These are phyloP conservation scores for Branchipolynoe longqiensis DNA, from an alignment of 2,888 invertebrate genomes.

Conservation along the genomic window DNA sequence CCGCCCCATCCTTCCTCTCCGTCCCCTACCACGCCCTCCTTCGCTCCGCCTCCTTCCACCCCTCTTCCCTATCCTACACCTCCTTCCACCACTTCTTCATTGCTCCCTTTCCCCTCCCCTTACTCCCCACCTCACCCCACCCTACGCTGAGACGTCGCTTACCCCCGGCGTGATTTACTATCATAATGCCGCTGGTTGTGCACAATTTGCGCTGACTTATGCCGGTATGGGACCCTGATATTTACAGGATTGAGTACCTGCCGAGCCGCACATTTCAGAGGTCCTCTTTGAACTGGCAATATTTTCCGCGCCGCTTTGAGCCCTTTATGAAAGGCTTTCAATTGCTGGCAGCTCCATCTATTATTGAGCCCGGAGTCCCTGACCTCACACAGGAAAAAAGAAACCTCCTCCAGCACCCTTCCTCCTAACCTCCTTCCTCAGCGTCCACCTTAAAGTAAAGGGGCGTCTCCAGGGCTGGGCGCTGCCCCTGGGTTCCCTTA, in stretches of 20 bases:
- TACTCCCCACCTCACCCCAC: too few species aligned
- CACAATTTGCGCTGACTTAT: slow-evolving; percentile 32
- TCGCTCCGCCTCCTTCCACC: too few species aligned
- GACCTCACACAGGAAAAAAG: not conserved
- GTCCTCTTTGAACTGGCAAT: slow-evolving; percentile 33
- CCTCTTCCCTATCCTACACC: too few species aligned
- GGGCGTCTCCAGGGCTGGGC: not conserved
- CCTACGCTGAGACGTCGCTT: too few species aligned
- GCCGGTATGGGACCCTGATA: not conserved
- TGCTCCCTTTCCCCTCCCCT: too few species aligned
- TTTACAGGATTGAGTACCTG: not conserved
- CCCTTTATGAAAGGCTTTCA: slow-evolving; percentile 45
- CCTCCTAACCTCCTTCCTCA: slow-evolving; percentile 7
- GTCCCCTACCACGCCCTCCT: too few species aligned
- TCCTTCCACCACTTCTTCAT: too few species aligned
- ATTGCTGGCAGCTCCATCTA: slow-evolving; percentile 7
- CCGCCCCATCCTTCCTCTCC: too few species aligned
- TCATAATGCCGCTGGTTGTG: slow-evolving; percentile 24
- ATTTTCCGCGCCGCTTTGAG: slow-evolving; percentile 4
- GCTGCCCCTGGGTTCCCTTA: not conserved
- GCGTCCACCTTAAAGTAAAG: not conserved
- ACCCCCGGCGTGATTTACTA: slow-evolving; percentile 37
- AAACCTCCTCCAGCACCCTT: not conserved
- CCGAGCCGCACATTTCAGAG: not conserved
- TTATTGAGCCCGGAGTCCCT: slow-evolving; percentile 9